Percentiles rank a stretch among this genome's conserved stretches.
Conservation (phyloP, 2,888 invertebrate genomes). For the Strigamia crassipes region DNA sequence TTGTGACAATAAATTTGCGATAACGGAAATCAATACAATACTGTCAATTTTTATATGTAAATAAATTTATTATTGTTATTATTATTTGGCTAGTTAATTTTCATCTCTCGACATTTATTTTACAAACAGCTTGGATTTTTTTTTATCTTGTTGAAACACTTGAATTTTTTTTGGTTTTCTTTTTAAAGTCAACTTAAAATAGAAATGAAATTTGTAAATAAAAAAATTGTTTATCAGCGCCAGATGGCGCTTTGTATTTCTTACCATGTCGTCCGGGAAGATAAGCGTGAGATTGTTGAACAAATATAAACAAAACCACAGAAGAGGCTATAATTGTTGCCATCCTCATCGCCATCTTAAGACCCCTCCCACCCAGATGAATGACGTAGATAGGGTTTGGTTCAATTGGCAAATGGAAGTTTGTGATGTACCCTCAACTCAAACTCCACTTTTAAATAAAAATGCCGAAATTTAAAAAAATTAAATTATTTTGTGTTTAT, state of each 20-base stretch:
- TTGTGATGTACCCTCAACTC: not conserved
- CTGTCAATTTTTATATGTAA: no score
- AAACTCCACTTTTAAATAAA: not conserved
- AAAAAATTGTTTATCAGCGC: not conserved
- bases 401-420: not conserved
- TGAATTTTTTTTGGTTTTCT: not conserved
- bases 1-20: not conserved
- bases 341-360: not conserved
- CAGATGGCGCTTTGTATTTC: not conserved
- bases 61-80: no score
- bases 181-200: not conserved
- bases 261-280: not conserved
- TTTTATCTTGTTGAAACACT: not conserved
- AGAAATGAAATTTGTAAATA: not conserved
- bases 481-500: not conserved
- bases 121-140: no score
- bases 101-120: not conserved
- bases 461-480: not conserved
- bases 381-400: not conserved
- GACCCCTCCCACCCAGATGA: not conserved
- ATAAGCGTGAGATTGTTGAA: not conserved
- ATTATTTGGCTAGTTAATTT: no score
- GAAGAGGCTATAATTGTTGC: not conserved
- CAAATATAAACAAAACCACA: not conserved
- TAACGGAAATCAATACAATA: no score